phyloP scores from a whole-genome alignment of 1,140 invertebrate species.

The Harpegnathos saltator region DNA sequence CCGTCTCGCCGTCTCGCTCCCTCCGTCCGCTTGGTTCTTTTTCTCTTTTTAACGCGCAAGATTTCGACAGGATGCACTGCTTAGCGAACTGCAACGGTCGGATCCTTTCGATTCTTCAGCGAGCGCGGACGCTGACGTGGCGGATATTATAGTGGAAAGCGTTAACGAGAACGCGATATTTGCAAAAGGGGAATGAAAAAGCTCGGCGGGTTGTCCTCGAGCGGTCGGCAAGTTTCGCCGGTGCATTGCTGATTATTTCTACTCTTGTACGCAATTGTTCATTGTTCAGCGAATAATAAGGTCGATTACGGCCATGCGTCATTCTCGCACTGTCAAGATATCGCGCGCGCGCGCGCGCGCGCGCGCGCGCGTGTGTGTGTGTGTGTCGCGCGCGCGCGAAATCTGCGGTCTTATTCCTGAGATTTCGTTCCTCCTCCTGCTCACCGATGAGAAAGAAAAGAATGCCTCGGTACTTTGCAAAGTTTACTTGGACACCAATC shows the following conservation, averaged over 20 bases:
- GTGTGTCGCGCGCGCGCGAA: background rate
- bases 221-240: conserved; percentile 60
- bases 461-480: background rate
- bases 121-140: conserved; percentile 24
- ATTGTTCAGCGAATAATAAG: conserved; percentile 75
- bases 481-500: background rate
- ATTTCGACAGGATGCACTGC: conserved; percentile 53
- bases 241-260: conserved; percentile 70
- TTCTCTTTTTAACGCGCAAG: background rate
- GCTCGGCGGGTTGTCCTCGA: conserved; percentile 58
- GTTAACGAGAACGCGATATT: conserved; percentile 45
- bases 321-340: conserved; percentile 66
- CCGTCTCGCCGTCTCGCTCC: background rate
- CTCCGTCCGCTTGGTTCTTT: background rate
- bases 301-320: conserved; percentile 73
- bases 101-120: conserved; percentile 13
- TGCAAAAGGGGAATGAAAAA: conserved; percentile 43
- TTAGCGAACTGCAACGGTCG: conserved; percentile 30
- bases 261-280: conserved; percentile 74
- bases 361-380: background rate
- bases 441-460: conserved; percentile 4
- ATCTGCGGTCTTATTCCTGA: conserved; percentile 45
- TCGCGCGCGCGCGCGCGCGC: conserved; percentile 3
- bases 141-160: conserved; percentile 50
- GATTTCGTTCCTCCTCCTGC: background rate